Percentiles rank a stretch among this genome's conserved stretches.
Conservation (phyloP, 92 coral and sea anemone species). For the Bergia sp. region DNA sequence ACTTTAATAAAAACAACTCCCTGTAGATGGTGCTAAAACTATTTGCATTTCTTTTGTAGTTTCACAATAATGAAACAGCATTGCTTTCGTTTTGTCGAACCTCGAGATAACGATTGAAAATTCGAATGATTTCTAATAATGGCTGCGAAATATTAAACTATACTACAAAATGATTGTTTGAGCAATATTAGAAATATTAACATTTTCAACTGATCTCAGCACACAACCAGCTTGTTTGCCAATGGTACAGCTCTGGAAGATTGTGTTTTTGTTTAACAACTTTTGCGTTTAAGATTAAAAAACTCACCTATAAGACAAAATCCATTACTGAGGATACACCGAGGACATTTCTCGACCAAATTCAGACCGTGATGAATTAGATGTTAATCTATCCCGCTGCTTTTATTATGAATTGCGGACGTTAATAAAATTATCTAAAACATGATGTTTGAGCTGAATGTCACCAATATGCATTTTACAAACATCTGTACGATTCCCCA, state of each 20-base stretch:
- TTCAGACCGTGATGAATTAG: background rate
- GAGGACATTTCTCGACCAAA: background rate
- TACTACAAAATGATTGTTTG: background rate
- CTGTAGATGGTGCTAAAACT: background rate
- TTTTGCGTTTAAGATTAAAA: background rate
- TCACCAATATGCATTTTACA: conserved; percentile 5
- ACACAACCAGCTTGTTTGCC: background rate
- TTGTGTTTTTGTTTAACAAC: background rate
- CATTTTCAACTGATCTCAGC: background rate
- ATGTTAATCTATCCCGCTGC: background rate
- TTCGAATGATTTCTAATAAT: background rate
- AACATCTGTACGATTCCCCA: background rate
- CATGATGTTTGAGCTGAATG: conserved; percentile 5
- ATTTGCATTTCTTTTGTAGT: too few relatives aligned
- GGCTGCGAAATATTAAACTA: background rate
- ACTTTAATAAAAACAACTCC: too few relatives aligned
- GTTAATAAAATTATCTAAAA: conserved; percentile 12
- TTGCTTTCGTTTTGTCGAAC: background rate
- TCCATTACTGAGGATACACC: background rate
- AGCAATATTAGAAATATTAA: background rate
- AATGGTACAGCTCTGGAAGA: background rate
- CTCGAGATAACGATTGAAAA: background rate
- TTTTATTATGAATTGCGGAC: background rate
- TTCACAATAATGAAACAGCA: background rate
- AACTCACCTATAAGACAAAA: background rate